Conservation (phyloP, 2,797 vertebrate species). For the Malacoraja senta region DNA sequence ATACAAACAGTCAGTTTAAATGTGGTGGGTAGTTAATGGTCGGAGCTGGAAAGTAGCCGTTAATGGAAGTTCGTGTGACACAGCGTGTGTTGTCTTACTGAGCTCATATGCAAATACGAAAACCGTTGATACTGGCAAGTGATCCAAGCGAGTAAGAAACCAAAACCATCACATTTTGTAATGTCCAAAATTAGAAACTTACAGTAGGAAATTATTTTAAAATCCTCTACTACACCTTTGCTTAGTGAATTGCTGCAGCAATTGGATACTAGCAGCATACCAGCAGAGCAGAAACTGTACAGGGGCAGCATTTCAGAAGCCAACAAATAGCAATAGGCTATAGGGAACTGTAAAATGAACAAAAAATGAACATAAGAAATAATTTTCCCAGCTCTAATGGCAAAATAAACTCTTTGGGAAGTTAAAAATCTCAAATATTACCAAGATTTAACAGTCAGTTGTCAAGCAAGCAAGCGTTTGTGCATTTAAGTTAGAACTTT, state of each 20-base stretch:
- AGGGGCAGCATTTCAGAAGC: not conserved
- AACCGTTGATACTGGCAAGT: not conserved
- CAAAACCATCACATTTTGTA: not conserved
- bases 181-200: not conserved
- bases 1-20: slow-evolving; percentile 12
- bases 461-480: not conserved
- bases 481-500: not conserved
- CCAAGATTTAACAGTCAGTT: not conserved
- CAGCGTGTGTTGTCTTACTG: not conserved
- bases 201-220: not conserved
- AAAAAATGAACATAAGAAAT: not conserved
- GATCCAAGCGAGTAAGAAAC: not conserved
- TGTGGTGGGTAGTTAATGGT: not conserved
- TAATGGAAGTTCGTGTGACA: not conserved
- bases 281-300: not conserved
- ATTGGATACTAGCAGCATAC: not conserved
- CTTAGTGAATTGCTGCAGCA: not conserved
- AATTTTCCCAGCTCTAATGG: not conserved
- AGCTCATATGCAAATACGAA: not conserved
- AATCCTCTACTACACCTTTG: not conserved
- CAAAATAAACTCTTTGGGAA: not conserved
- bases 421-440: not conserved
- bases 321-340: not conserved
- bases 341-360: not conserved
- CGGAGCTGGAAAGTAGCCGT: not conserved